Conservation (phyloP, 2,888 invertebrate genomes). For the Drosophila niveifrons region DNA sequence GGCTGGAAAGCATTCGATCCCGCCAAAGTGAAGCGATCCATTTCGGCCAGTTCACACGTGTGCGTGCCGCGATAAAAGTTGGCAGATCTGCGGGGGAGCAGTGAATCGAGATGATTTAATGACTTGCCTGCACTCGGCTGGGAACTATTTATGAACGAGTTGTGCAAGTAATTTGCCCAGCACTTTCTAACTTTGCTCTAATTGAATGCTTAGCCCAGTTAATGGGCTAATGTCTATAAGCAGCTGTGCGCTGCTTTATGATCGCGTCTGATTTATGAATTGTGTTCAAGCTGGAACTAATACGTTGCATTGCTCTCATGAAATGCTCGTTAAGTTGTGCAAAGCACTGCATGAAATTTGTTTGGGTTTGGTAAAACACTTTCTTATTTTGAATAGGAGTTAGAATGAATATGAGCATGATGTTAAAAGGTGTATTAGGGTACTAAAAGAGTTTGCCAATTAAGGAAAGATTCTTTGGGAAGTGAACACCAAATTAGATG, state of each 20-base stretch:
- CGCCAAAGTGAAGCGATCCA: conserved; percentile 95
- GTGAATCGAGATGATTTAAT: background rate
- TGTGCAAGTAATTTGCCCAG: background rate
- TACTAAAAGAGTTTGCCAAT: background rate
- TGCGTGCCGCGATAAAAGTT: conserved; percentile 95
- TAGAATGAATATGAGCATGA: background rate
- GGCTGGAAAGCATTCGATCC: conserved; percentile 92
- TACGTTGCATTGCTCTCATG: background rate
- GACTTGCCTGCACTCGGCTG: background rate
- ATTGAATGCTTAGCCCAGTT: background rate
- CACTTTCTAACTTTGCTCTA: background rate
- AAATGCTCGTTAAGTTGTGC: background rate
- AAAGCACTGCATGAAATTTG: background rate
- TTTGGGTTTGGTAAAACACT: background rate
- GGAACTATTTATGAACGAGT: background rate
- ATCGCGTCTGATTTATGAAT: background rate
- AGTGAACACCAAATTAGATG: too few relatives aligned
- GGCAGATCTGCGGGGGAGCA: conserved; percentile 90
- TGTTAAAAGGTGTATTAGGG: too few relatives aligned
- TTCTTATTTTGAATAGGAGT: background rate
- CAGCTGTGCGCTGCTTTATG: background rate
- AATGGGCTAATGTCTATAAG: background rate
- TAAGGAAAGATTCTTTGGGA: too few relatives aligned
- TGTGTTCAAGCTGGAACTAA: background rate
- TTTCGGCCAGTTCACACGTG: conserved; percentile 94